phyloP scores from a whole-genome alignment of 2,888 invertebrate species.

The Campoletis raptor region DNA sequence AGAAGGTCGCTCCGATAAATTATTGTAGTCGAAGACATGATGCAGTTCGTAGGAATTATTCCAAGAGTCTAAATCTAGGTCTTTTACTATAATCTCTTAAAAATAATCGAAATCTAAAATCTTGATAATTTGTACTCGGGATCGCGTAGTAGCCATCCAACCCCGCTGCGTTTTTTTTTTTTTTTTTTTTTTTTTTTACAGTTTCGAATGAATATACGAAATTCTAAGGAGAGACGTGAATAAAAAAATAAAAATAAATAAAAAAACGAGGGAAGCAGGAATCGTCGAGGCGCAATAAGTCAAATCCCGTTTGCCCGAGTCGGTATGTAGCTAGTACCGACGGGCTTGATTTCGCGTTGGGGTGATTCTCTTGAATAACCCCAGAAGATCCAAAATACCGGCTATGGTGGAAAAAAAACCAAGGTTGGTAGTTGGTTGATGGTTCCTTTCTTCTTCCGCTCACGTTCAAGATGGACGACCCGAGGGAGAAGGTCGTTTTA shows the following conservation, averaged over 20 bases:
- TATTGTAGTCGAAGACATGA: no score
- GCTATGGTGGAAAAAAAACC: slow-evolving; percentile 67
- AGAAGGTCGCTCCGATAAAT: no score
- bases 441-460: slow-evolving; percentile 32
- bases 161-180: background rate
- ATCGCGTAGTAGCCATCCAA: no score
- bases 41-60: no score
- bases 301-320: slow-evolving; percentile 83
- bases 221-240: background rate
- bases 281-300: slow-evolving; percentile 83
- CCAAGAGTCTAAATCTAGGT: no score
- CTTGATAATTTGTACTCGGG: no score
- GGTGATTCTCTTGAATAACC: slow-evolving; percentile 74
- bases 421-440: slow-evolving; percentile 69
- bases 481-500: slow-evolving; percentile 49
- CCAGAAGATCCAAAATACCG: slow-evolving; percentile 66
- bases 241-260: background rate
- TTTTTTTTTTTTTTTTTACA: background rate
- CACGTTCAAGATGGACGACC: slow-evolving; percentile 37
- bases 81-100: no score
- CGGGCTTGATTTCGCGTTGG: slow-evolving; percentile 73
- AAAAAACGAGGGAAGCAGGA: slow-evolving; percentile 70
- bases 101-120: no score
- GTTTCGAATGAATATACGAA: background rate
- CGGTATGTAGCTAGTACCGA: slow-evolving; percentile 79